Conservation (phyloP, 2,888 invertebrate genomes). For the Orthosia gracilis region DNA sequence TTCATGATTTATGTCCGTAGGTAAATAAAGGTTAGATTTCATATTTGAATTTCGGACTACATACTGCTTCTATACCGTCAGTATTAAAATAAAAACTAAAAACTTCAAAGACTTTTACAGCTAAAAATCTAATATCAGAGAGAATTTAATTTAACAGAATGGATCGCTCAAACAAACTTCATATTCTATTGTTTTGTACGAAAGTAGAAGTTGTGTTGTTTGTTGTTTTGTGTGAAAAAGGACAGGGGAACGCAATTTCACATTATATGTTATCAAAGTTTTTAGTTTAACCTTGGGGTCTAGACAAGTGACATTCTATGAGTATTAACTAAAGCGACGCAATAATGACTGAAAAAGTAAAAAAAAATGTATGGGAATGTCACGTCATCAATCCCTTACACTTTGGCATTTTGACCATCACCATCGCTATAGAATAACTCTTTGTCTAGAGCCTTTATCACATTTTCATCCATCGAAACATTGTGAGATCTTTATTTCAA, state of each 20-base stretch:
- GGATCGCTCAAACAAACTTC: neutral
- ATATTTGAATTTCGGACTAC: neutral
- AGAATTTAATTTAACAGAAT: neutral
- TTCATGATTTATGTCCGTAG: constrained; percentile 17
- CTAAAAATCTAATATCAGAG: neutral
- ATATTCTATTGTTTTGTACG: neutral
- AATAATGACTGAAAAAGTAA: too few species aligned
- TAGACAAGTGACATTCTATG: too few species aligned
- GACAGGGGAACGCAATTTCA: too few species aligned
- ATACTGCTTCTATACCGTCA: neutral
- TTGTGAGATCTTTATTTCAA: neutral
- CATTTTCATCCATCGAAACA: constrained; percentile 64
- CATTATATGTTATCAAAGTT: constrained; percentile 7
- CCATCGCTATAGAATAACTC: too few species aligned
- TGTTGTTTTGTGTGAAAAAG: neutral
- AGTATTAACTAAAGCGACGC: too few species aligned
- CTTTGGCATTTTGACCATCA: too few species aligned
- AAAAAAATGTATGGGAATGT: too few species aligned
- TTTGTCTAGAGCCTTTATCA: constrained; percentile 34
- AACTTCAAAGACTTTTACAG: neutral
- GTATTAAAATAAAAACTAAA: neutral
- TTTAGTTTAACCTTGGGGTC: neutral
- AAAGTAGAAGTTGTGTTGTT: neutral
- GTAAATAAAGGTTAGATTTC: neutral
- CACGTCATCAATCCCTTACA: too few species aligned